phyloP scores from a whole-genome alignment of 1,140 invertebrate genomes.

The Schmidtea mediterranea region DNA sequence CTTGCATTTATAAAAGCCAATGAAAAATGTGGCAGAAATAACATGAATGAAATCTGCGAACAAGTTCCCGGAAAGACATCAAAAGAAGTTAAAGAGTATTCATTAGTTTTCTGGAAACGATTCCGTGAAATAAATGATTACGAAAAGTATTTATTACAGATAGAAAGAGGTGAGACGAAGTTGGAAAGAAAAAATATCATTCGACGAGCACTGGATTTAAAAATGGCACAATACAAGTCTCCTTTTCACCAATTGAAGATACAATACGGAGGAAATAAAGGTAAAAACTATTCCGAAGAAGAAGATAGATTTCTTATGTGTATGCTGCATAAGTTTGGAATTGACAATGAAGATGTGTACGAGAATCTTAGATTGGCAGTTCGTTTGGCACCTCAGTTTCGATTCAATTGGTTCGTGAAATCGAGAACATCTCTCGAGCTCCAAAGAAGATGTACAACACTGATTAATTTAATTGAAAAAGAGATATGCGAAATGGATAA shows the following conservation, averaged over 20 bases:
- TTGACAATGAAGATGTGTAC: conserved; percentile 96
- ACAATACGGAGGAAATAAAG: conserved; percentile 72
- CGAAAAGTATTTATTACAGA: conserved; percentile 51
- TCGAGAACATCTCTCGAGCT: conserved; percentile 81
- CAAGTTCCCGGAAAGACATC: conserved; percentile 87
- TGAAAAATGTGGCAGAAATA: conserved; percentile 89
- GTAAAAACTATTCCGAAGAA: conserved; percentile 96
- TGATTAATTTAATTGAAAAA: conserved; percentile 85
- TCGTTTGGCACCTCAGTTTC: conserved; percentile 68
- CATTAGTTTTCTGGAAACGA: conserved; percentile 87
- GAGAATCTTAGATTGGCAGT: conserved; percentile 77
- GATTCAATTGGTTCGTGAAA: conserved; percentile 98
- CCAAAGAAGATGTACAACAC: conserved; percentile 81
- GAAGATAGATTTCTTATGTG: conserved; percentile 92
- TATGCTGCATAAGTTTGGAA: conserved; percentile 89
- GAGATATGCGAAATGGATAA: conserved; percentile 90
- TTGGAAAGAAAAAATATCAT: conserved; percentile 80
- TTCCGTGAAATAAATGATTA: conserved; percentile 76
- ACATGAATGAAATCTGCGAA: conserved; percentile 83
- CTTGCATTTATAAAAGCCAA: conserved; percentile 95
- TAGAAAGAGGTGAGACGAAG: conserved; percentile 82
- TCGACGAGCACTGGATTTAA: conserved; percentile 82
- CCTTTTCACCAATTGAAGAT: conserved; percentile 91
- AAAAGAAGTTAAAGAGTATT: conserved; percentile 76
- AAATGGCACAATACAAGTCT: conserved; percentile 81